phyloP scores from a whole-genome alignment of 2,888 invertebrate species.

The Nephrotoma flavescens region DNA sequence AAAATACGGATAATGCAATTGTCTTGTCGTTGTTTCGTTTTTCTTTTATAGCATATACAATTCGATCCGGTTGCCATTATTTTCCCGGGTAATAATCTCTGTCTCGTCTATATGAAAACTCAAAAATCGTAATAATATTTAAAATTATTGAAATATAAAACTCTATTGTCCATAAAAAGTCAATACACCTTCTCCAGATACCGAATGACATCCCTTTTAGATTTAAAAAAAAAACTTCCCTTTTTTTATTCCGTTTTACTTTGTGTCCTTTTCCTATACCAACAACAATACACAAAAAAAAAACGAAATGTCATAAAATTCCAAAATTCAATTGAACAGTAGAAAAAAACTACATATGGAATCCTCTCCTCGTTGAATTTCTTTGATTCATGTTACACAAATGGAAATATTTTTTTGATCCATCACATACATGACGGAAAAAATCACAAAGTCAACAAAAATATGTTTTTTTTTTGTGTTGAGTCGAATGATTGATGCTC shows the following conservation, averaged over 20 bases:
- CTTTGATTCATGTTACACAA: constrained; percentile 3
- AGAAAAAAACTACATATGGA: neutral
- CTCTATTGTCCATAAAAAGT: constrained; percentile 3
- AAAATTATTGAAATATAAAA: constrained; percentile 3
- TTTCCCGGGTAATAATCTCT: neutral
- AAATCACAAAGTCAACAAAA: neutral
- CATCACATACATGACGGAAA: constrained; percentile 1
- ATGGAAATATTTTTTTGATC: neutral
- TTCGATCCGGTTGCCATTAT: neutral
- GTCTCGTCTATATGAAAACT: neutral
- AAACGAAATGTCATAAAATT: constrained; percentile 4
- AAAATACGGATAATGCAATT: neutral
- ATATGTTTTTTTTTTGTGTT: neutral
- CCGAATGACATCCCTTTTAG: neutral
- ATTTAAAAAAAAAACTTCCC: neutral
- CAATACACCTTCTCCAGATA: neutral
- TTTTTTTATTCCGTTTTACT: neutral
- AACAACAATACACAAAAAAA: neutral
- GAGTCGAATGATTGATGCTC: neutral
- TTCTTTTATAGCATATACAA: neutral
- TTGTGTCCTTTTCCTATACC: neutral
- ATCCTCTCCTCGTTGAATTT: neutral
- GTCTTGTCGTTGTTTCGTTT: neutral
- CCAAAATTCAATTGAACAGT: neutral
- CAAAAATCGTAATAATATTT: neutral